Base-by-base conservation (phyloP, 2,113 vertebrate species). In the Menura novaehollandiae region DNA sequence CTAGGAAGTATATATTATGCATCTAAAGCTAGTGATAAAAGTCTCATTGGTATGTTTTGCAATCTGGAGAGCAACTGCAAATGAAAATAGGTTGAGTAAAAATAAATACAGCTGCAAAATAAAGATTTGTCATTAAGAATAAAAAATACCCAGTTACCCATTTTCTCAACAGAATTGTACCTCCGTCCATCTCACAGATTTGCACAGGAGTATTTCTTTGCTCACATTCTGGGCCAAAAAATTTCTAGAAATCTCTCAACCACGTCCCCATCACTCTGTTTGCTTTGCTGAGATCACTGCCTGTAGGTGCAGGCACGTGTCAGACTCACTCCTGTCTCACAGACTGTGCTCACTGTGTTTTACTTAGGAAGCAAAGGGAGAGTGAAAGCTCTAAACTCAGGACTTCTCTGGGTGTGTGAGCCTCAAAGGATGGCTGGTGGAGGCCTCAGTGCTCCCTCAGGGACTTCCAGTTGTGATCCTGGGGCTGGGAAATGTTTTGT, bases 241-340 rank as follows among this genome's bases (percentile, higher is more conserved):
- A 3, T 39, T 81, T 44, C 46, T 22, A 27, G 46, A 69, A 43
- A 6, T 22, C 32, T 74, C 20, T 6, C 3, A 26, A 6, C 32
- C 35, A 35, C 16, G 58, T 39, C 10, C 13, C 20, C 5, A 1
- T 10, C 3, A 0, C 43, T 69, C 3, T 15, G 2, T 37, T 10
- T 44, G 3, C 10, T 39, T 8, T 10, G 23, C 6, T 80, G 11
- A 26, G 4, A 9, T 41, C 10, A 0, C 24, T 35, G n/a, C 6
- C 11, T n/a, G 60, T 26, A 3, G 1, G 1, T 12, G 24, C 39
- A 53, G 78, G 32, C 23, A 32, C 2, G 0, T 17, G 30, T 24
- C 44, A 56, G 52, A 13, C 30, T 52, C 49, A 2, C 28, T 17
- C 4, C 15, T 41, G 7, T 13, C 30, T 74, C 11, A 0, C 2